These are phyloP conservation scores for Sebastes hubbsi DNA, from an alignment of 2,797 vertebrate species.

Conservation along the genomic window DNA sequence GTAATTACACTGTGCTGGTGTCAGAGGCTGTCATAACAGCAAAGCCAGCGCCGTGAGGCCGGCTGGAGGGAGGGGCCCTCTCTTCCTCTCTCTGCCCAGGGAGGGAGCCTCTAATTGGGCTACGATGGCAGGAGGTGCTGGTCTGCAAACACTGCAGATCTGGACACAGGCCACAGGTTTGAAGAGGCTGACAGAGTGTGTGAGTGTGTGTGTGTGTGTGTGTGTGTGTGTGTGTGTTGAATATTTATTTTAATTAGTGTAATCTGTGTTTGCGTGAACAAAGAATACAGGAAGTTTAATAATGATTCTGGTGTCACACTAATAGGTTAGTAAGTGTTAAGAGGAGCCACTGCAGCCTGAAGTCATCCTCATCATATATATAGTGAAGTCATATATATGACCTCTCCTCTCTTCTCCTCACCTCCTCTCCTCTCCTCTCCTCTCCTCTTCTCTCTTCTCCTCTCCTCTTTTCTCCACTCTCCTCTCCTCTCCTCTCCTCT, in stretches of 20 bases:
- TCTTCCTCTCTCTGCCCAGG: slow-evolving; percentile 41
- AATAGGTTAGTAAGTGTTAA: too few species aligned
- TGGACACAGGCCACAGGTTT: slow-evolving; percentile 67
- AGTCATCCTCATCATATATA: too few species aligned
- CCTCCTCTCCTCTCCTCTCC: too few species aligned
- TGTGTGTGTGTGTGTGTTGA: neutral
- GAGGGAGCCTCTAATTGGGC: slow-evolving; percentile 74
- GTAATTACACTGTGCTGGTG: slow-evolving; percentile 64
- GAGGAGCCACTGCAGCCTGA: too few species aligned
- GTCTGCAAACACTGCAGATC: slow-evolving; percentile 56
- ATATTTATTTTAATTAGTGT: neutral
- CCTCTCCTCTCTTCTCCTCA: slow-evolving; percentile 12
- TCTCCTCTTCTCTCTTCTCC: too few species aligned
- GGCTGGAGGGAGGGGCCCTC: slow-evolving; percentile 27
- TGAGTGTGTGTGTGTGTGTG: slow-evolving; percentile 14
- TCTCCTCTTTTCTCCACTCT: neutral
- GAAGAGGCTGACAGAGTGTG: slow-evolving; percentile 44
- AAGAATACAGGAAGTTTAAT: neutral
- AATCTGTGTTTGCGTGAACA: neutral
- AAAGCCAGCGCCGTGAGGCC: slow-evolving; percentile 41
- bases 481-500: neutral
- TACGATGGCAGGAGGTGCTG: slow-evolving; percentile 66
- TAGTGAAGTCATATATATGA: too few species aligned
- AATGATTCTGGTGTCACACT: too few species aligned
- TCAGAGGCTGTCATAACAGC: slow-evolving; percentile 67